These are phyloP conservation scores for Troglohyphantes excavatus DNA, from an alignment of 2,888 invertebrate genomes.

Conservation along the genomic window DNA sequence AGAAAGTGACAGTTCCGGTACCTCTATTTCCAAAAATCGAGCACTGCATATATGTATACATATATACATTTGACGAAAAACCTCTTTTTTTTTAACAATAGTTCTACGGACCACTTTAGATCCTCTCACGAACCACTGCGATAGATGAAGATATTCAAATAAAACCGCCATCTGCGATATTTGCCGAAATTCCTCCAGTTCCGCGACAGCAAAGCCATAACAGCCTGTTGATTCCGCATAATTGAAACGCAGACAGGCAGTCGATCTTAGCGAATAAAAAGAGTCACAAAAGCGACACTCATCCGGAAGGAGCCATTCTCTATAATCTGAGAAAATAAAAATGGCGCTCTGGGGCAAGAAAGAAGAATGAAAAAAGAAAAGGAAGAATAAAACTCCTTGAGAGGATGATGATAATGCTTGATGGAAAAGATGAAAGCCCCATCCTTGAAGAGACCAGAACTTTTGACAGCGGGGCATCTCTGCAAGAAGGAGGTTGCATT, in stretches of 20 bases:
- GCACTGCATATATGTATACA: too few relatives aligned
- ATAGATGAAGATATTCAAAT: too few relatives aligned
- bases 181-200: too few relatives aligned
- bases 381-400: neutral
- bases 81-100: too few relatives aligned
- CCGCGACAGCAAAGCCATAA: neutral
- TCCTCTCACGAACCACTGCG: too few relatives aligned
- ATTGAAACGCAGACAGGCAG: conserved; percentile 45
- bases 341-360: neutral
- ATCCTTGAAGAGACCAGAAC: conserved; percentile 41
- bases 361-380: conserved; percentile 10
- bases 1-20: too few relatives aligned
- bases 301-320: conserved; percentile 21
- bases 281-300: neutral
- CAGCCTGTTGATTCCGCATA: conserved; percentile 60
- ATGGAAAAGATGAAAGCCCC: conserved; percentile 61
- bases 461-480: conserved; percentile 62
- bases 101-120: too few relatives aligned
- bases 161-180: too few relatives aligned
- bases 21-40: too few relatives aligned
- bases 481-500: conserved; percentile 40
- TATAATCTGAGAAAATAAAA: conserved; percentile 33
- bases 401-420: conserved; percentile 32
- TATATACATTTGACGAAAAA: too few relatives aligned
- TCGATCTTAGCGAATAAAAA: neutral